Base-by-base conservation (phyloP, 30 jellyfish, hydroid and myxozoan genomes). In the Chrysaora quinquecirrha region DNA sequence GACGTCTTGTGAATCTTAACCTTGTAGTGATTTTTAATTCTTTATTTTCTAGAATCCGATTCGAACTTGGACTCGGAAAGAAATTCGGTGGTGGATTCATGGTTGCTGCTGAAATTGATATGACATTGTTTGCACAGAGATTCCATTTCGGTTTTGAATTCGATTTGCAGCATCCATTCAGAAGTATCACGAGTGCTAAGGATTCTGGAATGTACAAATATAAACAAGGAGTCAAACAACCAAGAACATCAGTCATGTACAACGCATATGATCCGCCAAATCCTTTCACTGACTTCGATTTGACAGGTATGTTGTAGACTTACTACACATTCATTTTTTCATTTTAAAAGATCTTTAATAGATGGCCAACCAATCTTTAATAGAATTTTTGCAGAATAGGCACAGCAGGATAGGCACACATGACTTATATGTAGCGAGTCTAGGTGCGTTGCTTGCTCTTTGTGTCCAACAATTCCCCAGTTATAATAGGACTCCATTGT, bases 61-160 rank as follows among this genome's bases (percentile, higher is more conserved):
- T 93, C 62, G 98, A 93, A 47, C 90, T 93, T 0, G 97, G 98
- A 18, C 97, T 93, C 60, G 98, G 98, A 1, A 94, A 93, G 73
- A 75, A 82, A 50, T 86, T 93, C 58, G 91, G 87, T 33, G 91
- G 96, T 16, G 98, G 98, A 1, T 86, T 93, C 68, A 93, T 93
- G 98, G 96, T 93, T 27, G 98, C 97, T 32, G 98, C 98, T 11
- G 98, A 83, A 27, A 93, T 93, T 52, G 98, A 93, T 46, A 12
- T 93, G 84, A 87, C 98, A 3, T 43, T 93, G 79, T 93, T 93
- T 62, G 98, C 97, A 18, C 90, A 93, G 38, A 73, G 98, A 52
- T 61, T 80, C 89, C 81, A 93, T 30, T 83, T 93, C 65, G 97
- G 93, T 24, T 93, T 93, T 63, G 75, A 69, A 28, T 86, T 93